Base-by-base conservation (phyloP, 2,888 invertebrate genomes). In the Hybos culiciformis region DNA sequence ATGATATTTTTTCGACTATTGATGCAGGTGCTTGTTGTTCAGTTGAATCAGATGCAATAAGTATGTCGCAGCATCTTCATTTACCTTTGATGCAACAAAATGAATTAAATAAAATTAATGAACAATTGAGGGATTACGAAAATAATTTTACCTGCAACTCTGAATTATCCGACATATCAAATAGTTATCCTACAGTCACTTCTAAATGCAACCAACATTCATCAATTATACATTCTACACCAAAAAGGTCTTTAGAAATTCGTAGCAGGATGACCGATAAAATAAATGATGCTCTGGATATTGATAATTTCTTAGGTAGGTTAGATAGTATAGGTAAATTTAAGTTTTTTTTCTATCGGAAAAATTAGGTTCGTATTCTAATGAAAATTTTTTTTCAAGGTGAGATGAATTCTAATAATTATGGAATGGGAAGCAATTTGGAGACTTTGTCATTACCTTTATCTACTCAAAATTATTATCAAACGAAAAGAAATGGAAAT, bases 191-290 rank as follows among this genome's bases (percentile, higher is more conserved):
- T 15, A 42, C 42, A n/a, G 37, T 42, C 8, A 26, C 23, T 5
- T 20, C 42, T 26, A 12, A 15, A 8, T 20, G 20, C n/a, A 21
- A 29, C n/a, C 29, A 29, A 29, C 29, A 29, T n/a, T 29, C 29
- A 56, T 54, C 37, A 62, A 24, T 60, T 40, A 53, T 53, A 7
- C 64, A 66, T 40, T 65, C 65, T 1, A 66, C 65, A 4, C 66
- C 66, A 1, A 66, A 64, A 39, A 52, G 49, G 24, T 47, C 45
- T 26, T n/a, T n/a, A n/a, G 44, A 46, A 5, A 39, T 40, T 8
- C 31, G 37, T 34, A 21, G n/a, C 9, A 8, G 26, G 31, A 17
- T 24, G 41, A 41, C 14, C 15, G 17, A 15, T 4, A n/a, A 17
- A 8, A 21, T 14, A 45, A 41, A 51, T 21, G 53, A 56, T 2